Evolutionary conservation across 2,797 vertebrate species (phyloP).

Genomic region (Rhyacichthys aspro): DNA sequence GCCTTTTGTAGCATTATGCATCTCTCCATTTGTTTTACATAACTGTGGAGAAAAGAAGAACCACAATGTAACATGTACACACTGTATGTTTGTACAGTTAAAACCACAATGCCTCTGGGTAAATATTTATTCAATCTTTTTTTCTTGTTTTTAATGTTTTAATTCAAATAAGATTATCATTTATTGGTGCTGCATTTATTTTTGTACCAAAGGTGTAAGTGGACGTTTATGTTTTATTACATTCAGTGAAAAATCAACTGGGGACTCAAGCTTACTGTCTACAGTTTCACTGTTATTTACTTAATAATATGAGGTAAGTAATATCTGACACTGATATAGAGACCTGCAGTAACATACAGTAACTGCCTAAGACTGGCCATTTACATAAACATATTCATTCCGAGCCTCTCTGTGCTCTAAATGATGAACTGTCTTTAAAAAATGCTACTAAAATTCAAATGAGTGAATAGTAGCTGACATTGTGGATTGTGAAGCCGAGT

Average conservation of each 20-base stretch:
- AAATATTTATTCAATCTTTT: slow-evolving; percentile 53
- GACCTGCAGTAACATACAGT: no score
- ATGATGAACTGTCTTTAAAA: no score
- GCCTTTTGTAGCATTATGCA: slow-evolving; percentile 41
- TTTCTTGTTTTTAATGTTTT: slow-evolving; percentile 44
- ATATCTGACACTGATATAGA: neutral
- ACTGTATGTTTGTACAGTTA: slow-evolving; percentile 41
- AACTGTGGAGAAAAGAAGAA: slow-evolving; percentile 14
- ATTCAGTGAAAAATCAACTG: slow-evolving; percentile 17
- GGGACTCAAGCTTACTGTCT: slow-evolving; percentile 47
- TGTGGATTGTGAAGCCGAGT: slow-evolving; percentile 51
- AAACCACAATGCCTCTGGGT: slow-evolving; percentile 68
- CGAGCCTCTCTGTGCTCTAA: neutral
- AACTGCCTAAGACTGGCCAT: no score
- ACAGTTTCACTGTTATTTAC: slow-evolving; percentile 52
- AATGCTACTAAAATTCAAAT: neutral
- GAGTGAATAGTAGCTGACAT: slow-evolving; percentile 45
- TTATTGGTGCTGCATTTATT: slow-evolving; percentile 82
- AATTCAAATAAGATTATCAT: slow-evolving; percentile 73
- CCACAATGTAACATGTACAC: slow-evolving; percentile 39
- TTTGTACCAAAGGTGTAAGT: slow-evolving; percentile 74
- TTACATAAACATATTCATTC: no score
- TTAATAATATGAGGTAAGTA: slow-evolving; percentile 2
- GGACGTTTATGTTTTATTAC: slow-evolving; percentile 24
- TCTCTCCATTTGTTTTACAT: no score